These are phyloP conservation scores for Macaria notata DNA, from an alignment of 2,888 invertebrate genomes.

Conservation along the genomic window DNA sequence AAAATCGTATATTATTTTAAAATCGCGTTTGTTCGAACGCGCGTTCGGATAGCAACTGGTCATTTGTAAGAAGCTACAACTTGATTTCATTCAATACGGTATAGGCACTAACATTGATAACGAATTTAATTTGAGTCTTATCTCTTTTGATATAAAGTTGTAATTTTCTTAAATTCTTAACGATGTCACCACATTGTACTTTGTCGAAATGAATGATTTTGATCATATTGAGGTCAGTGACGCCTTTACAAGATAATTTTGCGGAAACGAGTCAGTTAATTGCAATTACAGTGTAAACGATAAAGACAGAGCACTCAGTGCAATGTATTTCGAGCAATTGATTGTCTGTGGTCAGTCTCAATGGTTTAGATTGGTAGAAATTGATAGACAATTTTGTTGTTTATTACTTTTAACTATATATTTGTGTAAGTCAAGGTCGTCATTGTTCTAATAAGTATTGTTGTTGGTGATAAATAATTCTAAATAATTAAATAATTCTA, in stretches of 20 bases:
- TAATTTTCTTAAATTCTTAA: constrained; percentile 22
- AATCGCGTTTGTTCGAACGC: constrained; percentile 39
- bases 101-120: constrained; percentile 27
- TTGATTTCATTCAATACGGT: constrained; percentile 33
- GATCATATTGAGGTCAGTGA: constrained; percentile 73
- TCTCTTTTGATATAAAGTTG: constrained; percentile 9
- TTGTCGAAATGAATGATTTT: constrained; percentile 38
- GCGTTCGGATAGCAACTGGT: constrained; percentile 39
- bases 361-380: neutral
- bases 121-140: constrained; percentile 29
- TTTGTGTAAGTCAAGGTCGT: too few relatives aligned
- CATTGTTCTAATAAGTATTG: too few relatives aligned
- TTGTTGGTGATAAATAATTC: too few relatives aligned
- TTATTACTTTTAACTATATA: too few relatives aligned
- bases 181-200: constrained; percentile 31
- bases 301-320: constrained; percentile 33
- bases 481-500: too few relatives aligned
- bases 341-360: constrained; percentile 55
- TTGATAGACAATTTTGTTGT: too few relatives aligned
- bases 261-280: constrained; percentile 53
- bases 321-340: constrained; percentile 29
- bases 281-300: constrained; percentile 35
- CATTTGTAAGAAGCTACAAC: constrained; percentile 46
- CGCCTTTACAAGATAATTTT: constrained; percentile 68
- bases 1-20: constrained; percentile 7